Conservation (phyloP, 1,140 invertebrate genomes). For the Zaprionus africanus region DNA sequence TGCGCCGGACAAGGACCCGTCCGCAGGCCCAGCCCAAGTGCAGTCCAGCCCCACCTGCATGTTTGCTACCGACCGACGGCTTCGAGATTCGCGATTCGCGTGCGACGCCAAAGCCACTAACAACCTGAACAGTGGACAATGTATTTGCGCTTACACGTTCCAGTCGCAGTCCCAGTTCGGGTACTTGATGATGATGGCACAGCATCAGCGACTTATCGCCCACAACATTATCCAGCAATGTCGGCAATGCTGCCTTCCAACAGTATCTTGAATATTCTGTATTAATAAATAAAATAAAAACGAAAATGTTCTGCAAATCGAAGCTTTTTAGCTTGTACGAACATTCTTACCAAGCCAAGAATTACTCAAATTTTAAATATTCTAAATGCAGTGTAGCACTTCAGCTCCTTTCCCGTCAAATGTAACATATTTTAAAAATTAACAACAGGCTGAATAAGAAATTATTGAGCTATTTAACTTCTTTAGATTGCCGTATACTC, state of each 20-base stretch:
- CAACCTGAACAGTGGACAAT: slow-evolving; percentile 64
- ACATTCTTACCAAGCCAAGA: neutral
- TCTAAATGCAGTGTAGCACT: neutral
- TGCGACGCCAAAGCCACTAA: slow-evolving; percentile 45
- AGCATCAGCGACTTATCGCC: slow-evolving; percentile 2
- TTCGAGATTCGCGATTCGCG: slow-evolving; percentile 44
- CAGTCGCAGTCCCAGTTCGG: neutral
- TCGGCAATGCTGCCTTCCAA: neutral
- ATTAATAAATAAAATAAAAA: neutral
- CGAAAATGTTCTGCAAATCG: slow-evolving; percentile 4
- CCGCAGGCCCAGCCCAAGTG: neutral
- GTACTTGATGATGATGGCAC: slow-evolving; percentile 6
- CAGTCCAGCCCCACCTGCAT: neutral
- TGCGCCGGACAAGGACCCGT: neutral
- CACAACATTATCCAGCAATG: slow-evolving; percentile 6
- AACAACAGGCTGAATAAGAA: too few species aligned
- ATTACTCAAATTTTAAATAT: neutral
- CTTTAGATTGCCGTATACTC: too few species aligned
- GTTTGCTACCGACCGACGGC: slow-evolving; percentile 27
- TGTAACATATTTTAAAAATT: too few species aligned
- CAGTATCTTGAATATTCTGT: neutral
- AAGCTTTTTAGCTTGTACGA: neutral
- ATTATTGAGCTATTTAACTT: too few species aligned
- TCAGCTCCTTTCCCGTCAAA: too few species aligned
- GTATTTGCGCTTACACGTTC: slow-evolving; percentile 28